Base-by-base conservation (phyloP, 2,113 vertebrate genomes). In the Chinchilla lanigera region DNA sequence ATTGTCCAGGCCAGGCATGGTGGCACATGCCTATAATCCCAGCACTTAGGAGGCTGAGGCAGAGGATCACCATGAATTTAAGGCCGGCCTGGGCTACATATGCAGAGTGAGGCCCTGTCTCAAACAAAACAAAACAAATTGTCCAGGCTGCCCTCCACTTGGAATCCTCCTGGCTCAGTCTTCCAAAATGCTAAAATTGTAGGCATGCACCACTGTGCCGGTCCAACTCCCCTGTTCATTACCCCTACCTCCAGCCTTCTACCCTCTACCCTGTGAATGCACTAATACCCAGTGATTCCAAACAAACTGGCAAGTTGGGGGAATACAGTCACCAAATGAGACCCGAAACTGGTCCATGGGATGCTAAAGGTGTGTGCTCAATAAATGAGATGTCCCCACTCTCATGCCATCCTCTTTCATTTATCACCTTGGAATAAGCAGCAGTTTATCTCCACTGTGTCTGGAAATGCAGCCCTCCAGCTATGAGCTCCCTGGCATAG, bases 341-440 rank as follows among this genome's bases (percentile, higher is more conserved):
- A 56, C 52, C 52, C 6, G 35, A 50, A 50, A 44, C 7, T 0
- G 5, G 61, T 26, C 61, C 71, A 44, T 9, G 38, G 52, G 80
- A 13, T 7, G 16, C 41, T 33, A 71, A 19, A 24, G 44, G 38
- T 30, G 35, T 54, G 41, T 75, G 56, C 52, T 56, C 38, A 26
- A 0, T 71, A n/a, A 60, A 9, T 47, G 28, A 44, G 56, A 6
- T 1, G 10, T 1, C 50, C 26, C 41, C 16, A n/a, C 20, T 1
- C 17, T 47, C 1, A 6, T 3, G 3, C 10, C 2, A 14, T 0
- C 5, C 35, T n/a, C 13, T 61, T 38, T 16, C 9, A 9, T n/a
- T 26, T 1, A 19, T n/a, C 16, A 22, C 9, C 41, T 35, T 12
- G 44, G 50, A 50, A 81, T 8, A 28, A 30, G 13, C 20, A 3